phyloP scores from a whole-genome alignment of 2,888 invertebrate genomes.

The Leucania comma region DNA sequence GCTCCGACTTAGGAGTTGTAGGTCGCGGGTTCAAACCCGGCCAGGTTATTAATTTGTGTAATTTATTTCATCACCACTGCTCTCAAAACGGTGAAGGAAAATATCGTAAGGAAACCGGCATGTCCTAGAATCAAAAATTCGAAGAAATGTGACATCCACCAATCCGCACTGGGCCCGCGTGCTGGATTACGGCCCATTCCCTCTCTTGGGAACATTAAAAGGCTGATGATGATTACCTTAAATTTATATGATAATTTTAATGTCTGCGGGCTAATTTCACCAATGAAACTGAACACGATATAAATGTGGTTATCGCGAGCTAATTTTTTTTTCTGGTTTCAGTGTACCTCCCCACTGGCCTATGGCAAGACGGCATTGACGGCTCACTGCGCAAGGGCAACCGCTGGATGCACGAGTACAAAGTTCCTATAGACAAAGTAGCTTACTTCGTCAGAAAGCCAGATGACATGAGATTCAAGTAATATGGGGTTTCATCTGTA shows the following conservation, averaged over 20 bases:
- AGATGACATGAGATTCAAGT: conserved; percentile 94
- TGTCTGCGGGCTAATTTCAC: background rate
- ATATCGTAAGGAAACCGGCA: too few species aligned
- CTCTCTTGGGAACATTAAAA: too few species aligned
- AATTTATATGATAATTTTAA: background rate
- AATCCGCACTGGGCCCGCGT: too few species aligned
- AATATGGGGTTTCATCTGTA: background rate
- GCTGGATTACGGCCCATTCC: too few species aligned
- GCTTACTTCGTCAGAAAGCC: conserved; percentile 96
- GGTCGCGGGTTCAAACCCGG: too few species aligned
- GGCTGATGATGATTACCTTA: too few species aligned
- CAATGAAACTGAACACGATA: background rate
- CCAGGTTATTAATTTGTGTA: too few species aligned
- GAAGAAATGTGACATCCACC: too few species aligned
- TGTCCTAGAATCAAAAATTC: too few species aligned
- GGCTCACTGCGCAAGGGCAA: conserved; percentile 96
- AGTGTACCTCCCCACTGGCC: conserved; percentile 97
- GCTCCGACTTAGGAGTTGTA: too few species aligned
- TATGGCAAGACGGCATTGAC: conserved; percentile 98
- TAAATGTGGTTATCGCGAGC: background rate
- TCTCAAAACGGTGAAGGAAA: too few species aligned
- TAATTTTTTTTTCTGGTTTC: conserved; percentile 57
- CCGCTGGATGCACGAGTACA: conserved; percentile 97
- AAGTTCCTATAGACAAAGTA: conserved; percentile 94
- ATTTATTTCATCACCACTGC: too few species aligned